Percentiles rank a stretch among this genome's conserved stretches.
Conservation (phyloP, 2,888 invertebrate species). For the Ennomos quercinarius region DNA sequence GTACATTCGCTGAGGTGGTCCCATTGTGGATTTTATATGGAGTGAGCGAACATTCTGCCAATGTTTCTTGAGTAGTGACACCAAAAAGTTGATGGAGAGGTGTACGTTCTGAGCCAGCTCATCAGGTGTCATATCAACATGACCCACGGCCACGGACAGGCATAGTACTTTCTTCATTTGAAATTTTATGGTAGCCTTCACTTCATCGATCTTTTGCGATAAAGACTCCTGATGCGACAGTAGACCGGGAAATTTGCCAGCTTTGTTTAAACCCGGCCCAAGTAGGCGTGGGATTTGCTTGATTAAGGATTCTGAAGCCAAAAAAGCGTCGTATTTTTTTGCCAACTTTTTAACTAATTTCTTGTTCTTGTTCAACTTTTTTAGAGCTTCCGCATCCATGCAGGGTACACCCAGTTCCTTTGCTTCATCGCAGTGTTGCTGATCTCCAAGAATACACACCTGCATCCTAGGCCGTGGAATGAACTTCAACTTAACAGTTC, state of each 20-base stretch:
- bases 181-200: constrained; percentile 99
- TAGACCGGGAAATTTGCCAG: constrained; percentile 99
- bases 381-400: constrained; percentile 99
- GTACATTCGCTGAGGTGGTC: constrained; percentile 98
- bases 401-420: constrained; percentile 94
- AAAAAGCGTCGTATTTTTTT: constrained; percentile 98
- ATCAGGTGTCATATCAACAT: constrained; percentile 97
- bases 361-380: constrained; percentile 99
- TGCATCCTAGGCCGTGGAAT: constrained; percentile 99
- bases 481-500: constrained; percentile 89
- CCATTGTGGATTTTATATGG: constrained; percentile 99
- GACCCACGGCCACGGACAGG: constrained; percentile 98
- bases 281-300: constrained; percentile 99
- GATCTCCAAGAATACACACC: constrained; percentile 99
- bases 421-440: constrained; percentile 99
- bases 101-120: constrained; percentile 99
- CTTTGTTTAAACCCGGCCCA: constrained; percentile 99
- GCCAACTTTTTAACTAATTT: constrained; percentile 99
- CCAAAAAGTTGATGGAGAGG: constrained; percentile 99
- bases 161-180: constrained; percentile 99
- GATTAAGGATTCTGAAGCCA: constrained; percentile 99
- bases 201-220: constrained; percentile 98
- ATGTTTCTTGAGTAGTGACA: constrained; percentile 99
- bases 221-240: constrained; percentile 98
- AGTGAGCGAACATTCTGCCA: constrained; percentile 99